Conservation (phyloP, 2,797 vertebrate species). For the Carduelis carduelis region DNA sequence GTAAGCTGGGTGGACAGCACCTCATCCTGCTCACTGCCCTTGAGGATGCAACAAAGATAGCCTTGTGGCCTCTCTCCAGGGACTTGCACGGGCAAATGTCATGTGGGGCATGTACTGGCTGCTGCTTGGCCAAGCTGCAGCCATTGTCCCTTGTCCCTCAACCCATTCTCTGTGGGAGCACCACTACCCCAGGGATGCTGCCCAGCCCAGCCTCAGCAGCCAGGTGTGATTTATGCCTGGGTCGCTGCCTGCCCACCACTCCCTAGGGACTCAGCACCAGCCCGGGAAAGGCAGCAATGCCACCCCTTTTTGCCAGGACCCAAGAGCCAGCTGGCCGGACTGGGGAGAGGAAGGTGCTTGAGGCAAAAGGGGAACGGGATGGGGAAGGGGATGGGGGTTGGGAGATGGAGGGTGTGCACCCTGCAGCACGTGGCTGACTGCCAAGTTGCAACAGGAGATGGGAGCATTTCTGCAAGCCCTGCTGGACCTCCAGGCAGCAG, state of each 20-base stretch:
- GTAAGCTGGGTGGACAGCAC: background rate
- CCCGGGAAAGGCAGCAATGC: rapidly evolving
- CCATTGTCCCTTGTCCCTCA: background rate
- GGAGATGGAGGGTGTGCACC: no score
- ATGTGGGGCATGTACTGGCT: rapidly evolving
- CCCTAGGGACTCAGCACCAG: rapidly evolving
- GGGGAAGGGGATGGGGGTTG: background rate
- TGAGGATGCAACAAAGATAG: background rate
- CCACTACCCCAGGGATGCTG: background rate
- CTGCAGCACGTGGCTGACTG: background rate
- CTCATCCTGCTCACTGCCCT: rapidly evolving
- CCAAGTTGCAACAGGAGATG: conserved; percentile 4
- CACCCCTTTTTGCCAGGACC: background rate
- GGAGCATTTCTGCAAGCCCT: background rate
- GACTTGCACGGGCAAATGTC: rapidly evolving
- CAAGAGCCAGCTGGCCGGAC: background rate
- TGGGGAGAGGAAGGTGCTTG: rapidly evolving
- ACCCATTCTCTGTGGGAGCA: background rate
- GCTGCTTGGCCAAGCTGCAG: background rate
- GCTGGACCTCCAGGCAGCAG: background rate
- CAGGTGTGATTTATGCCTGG: background rate
- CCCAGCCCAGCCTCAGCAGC: background rate
- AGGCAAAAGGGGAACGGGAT: background rate
- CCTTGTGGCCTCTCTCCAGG: background rate
- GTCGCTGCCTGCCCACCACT: background rate